phyloP scores from a whole-genome alignment of 1,140 invertebrate genomes.

The Ectropis grisescens region DNA sequence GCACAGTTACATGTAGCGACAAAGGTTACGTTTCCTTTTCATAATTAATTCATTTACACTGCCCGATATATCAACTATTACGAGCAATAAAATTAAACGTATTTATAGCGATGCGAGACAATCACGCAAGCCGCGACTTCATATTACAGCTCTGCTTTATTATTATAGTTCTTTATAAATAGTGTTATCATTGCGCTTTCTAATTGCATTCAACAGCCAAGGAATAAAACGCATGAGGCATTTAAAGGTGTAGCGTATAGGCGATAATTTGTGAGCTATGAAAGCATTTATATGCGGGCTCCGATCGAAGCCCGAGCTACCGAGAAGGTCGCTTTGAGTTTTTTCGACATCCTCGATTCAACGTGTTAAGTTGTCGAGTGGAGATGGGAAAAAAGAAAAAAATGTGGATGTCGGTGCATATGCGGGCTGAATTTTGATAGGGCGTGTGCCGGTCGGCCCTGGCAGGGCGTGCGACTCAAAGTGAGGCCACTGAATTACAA shows the following conservation, averaged over 20 bases:
- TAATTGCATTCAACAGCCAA: conserved; percentile 10
- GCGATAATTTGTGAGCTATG: conserved; percentile 18
- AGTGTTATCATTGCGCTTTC: conserved; percentile 9
- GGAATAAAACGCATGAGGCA: conserved; percentile 8
- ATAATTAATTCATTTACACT: conserved; percentile 20
- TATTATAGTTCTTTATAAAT: conserved; percentile 12
- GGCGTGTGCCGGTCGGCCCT: background rate
- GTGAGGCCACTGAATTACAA: no score
- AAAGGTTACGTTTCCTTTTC: conserved; percentile 12
- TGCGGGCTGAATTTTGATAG: conserved; percentile 25
- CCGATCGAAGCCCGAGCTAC: conserved; percentile 8
- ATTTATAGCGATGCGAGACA: conserved; percentile 12
- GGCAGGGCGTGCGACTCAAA: no score
- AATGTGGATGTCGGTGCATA: conserved; percentile 14
- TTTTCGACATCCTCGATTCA: conserved; percentile 24
- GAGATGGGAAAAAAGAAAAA: conserved; percentile 27
- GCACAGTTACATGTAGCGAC: conserved; percentile 13
- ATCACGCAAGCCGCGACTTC: conserved; percentile 12
- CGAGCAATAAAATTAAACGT: conserved; percentile 15
- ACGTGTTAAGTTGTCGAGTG: conserved; percentile 24
- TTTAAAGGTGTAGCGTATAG: conserved; percentile 8
- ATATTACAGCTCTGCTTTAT: conserved; percentile 7
- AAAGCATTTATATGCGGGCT: conserved; percentile 17
- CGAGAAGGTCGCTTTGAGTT: conserved; percentile 17
- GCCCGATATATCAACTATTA: conserved; percentile 5